Evolutionary conservation across 2,888 invertebrate genomes (phyloP), one percentile per base, ranked within the genome.

Genomic region (Bhutanitis thaidina): DNA sequence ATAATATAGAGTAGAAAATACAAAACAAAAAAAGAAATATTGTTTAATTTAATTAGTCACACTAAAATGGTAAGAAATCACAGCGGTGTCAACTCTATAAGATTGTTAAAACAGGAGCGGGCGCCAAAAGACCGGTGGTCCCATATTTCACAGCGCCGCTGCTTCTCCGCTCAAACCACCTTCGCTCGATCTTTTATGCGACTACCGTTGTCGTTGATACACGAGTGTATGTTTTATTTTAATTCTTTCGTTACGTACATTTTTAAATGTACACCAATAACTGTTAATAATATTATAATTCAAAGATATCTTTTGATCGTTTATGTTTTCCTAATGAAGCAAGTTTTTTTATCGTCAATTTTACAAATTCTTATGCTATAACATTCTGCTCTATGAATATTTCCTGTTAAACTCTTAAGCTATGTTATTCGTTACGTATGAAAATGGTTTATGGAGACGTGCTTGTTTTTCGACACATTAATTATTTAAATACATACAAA

Each of bases 61-160:
- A 66, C 53, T 16, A 27, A 55, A 55, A 40, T 39, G 3, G 37
- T 51, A 32, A 27, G 0, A 5, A 47, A 53, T 53, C 51, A 55
- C 45, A 58, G 53, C 46, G 0, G 27, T n/a, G 15, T 13, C 71
- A 67, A 64, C 54, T 69, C 54, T 63, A 58, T 4, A 58, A 2
- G 30, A 10, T 43, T 64, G 41, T 29, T 1, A n/a, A 46, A 47
- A 40, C 50, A 60, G 7, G 60, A 67, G 68, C 67, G 64, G 67
- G 64, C 65, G 65, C 64, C 67, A 71, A 74, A 69, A 76, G 76
- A 71, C 73, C 75, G 80, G 82, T 80, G 86, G 82, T 82, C 85
- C 77, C 76, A 82, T 82, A 84, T 79, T 80, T 85, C 80, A 82
- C 78, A 62, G 68, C 64, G 68, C 61, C 64, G 68, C 61, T 64